phyloP scores from a whole-genome alignment of 2,113 vertebrate genomes.

The Pagrus major region DNA sequence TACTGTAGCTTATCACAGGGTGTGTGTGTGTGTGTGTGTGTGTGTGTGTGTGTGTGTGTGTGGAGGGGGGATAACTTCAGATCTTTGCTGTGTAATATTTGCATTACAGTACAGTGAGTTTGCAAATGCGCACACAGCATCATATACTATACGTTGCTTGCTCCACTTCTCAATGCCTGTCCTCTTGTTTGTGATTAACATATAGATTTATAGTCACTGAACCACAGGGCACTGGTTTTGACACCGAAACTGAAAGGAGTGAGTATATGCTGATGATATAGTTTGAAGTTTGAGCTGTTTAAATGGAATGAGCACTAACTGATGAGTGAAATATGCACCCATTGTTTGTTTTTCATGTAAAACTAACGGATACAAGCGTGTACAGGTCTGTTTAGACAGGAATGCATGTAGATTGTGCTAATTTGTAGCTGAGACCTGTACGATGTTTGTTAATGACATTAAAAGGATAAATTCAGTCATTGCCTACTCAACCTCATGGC shows the following conservation, averaged over 20 bases:
- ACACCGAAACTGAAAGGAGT: slow-evolving; percentile 14
- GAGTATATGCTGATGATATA: not conserved
- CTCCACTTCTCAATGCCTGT: slow-evolving; percentile 33
- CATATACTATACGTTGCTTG: slow-evolving; percentile 9
- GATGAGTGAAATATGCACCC: slow-evolving; percentile 6
- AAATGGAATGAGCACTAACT: not conserved
- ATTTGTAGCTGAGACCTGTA: not conserved
- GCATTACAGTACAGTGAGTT: slow-evolving; percentile 22
- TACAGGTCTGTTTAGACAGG: slow-evolving; percentile 15
- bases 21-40: slow-evolving; percentile 8
- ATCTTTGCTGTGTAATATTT: slow-evolving; percentile 25
- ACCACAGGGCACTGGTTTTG: not conserved
- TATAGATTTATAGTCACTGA: slow-evolving; percentile 21
- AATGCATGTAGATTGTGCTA: not conserved
- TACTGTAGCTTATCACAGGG: slow-evolving; percentile 18
- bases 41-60: slow-evolving; percentile 3
- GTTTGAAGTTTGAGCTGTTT: slow-evolving; percentile 17
- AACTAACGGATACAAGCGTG: slow-evolving; percentile 7
- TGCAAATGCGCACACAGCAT: slow-evolving; percentile 26
- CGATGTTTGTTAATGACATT: not conserved
- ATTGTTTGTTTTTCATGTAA: slow-evolving; percentile 17
- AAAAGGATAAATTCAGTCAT: too few relatives aligned
- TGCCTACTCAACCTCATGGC: too few relatives aligned
- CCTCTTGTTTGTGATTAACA: slow-evolving; percentile 40
- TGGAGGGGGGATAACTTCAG: not conserved